Percentiles rank a stretch among this genome's conserved stretches.
Evolutionary conservation across 2,113 vertebrate species (phyloP).

Genomic region (Heterotis niloticus): DNA sequence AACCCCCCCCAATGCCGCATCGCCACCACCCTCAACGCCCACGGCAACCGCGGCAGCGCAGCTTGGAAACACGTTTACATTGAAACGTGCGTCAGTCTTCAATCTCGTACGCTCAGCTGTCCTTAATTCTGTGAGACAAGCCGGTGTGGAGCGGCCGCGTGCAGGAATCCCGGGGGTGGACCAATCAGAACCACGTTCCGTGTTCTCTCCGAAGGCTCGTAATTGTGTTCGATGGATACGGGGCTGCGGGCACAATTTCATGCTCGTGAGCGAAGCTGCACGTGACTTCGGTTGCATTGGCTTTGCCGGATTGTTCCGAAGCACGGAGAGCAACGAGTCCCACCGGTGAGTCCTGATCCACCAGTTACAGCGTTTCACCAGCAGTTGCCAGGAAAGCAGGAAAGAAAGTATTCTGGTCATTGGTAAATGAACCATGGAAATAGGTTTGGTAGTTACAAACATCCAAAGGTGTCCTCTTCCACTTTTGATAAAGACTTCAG

Average conservation of each 20-base stretch:
- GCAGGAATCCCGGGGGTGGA: slow-evolving; percentile 31
- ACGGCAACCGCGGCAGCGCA: slow-evolving; percentile 12
- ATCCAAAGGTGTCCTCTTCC: no score
- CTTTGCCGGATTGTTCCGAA: slow-evolving; percentile 13
- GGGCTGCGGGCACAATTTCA: slow-evolving; percentile 34
- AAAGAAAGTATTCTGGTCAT: no score
- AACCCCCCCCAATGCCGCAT: background rate
- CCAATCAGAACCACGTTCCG: slow-evolving; percentile 33
- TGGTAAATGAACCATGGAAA: no score
- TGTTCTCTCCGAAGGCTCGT: slow-evolving; percentile 28
- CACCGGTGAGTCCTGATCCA: slow-evolving; percentile 18
- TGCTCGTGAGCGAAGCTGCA: slow-evolving; percentile 24
- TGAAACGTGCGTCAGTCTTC: slow-evolving; percentile 19
- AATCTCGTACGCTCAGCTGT: slow-evolving; percentile 29
- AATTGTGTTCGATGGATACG: slow-evolving; percentile 32
- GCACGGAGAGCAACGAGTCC: background rate
- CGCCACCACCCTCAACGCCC: slow-evolving; percentile 24
- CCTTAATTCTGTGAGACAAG: slow-evolving; percentile 34
- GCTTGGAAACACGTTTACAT: background rate
- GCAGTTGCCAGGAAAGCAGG: background rate
- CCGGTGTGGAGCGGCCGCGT: slow-evolving; percentile 30
- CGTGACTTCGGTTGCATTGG: slow-evolving; percentile 19
- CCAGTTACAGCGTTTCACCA: slow-evolving; percentile 13
- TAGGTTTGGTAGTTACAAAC: no score
- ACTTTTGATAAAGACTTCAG: no score